Conservation (phyloP, 2,888 invertebrate genomes). For the Epinotia bilunana region DNA sequence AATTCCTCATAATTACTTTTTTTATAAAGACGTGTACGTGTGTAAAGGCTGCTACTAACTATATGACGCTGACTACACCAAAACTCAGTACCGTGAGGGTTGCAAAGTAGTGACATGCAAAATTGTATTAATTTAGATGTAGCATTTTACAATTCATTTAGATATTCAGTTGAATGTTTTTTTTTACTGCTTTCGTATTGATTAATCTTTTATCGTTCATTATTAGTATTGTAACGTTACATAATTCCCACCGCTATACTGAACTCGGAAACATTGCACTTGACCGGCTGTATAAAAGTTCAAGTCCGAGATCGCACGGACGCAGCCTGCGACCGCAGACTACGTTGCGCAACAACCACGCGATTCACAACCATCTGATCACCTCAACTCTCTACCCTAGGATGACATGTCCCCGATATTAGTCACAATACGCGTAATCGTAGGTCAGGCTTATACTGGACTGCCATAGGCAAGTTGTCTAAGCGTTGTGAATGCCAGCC, state of each 20-base stretch:
- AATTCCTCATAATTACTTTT: no score
- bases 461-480: neutral
- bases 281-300: slow-evolving; percentile 69
- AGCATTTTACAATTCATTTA: neutral
- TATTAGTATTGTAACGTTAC: slow-evolving; percentile 19
- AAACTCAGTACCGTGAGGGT: neutral
- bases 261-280: slow-evolving; percentile 61
- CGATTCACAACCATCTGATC: slow-evolving; percentile 20
- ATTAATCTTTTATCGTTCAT: slow-evolving; percentile 15
- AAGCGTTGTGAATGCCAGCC: slow-evolving; percentile 26
- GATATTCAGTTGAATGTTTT: neutral
- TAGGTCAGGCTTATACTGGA: neutral
- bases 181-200: neutral
- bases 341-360: slow-evolving; percentile 63
- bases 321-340: slow-evolving; percentile 47
- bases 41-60: no score
- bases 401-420: neutral
- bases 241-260: slow-evolving; percentile 28
- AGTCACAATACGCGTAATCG: neutral
- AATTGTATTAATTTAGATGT: neutral
- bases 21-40: no score
- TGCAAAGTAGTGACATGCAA: no score
- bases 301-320: slow-evolving; percentile 69
- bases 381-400: neutral
- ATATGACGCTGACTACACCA: no score